phyloP scores from a whole-genome alignment of 2,888 invertebrate species.

The Ormyrus thymus region DNA sequence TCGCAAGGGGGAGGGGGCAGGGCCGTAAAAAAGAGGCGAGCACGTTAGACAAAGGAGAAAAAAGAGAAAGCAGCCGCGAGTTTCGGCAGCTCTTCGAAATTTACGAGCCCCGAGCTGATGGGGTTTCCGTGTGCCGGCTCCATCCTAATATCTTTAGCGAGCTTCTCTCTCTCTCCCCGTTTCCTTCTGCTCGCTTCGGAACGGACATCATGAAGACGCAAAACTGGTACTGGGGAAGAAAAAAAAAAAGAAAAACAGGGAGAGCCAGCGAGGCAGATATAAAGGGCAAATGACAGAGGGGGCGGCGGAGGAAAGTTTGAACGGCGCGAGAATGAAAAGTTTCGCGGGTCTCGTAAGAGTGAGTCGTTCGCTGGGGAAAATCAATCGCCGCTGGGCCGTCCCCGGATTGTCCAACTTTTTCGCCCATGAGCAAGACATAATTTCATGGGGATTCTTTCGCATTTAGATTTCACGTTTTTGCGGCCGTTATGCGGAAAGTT shows the following conservation, averaged over 20 bases:
- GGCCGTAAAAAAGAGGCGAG: constrained; percentile 41
- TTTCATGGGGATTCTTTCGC: neutral
- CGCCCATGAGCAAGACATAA: neutral
- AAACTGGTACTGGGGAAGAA: neutral
- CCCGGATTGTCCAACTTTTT: constrained; percentile 18
- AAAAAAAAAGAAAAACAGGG: neutral
- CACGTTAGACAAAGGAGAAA: constrained; percentile 18
- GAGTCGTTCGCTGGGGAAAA: constrained; percentile 8
- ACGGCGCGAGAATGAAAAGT: constrained; percentile 35
- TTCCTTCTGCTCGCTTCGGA: constrained; percentile 14
- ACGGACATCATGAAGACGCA: constrained; percentile 12
- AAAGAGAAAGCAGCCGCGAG: constrained; percentile 30
- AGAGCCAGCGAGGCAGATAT: no score
- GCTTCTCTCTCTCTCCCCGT: constrained; percentile 58
- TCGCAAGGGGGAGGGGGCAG: neutral
- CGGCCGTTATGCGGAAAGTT: neutral
- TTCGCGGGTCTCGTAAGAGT: neutral
- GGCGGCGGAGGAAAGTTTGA: neutral
- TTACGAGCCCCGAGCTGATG: constrained; percentile 72
- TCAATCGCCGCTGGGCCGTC: constrained; percentile 22
- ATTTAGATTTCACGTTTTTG: neutral
- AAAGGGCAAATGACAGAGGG: no score
- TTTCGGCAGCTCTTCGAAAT: constrained; percentile 70
- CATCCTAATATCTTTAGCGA: constrained; percentile 72
- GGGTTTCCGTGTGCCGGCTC: constrained; percentile 72